Evolutionary conservation across 2,888 invertebrate genomes (phyloP).

Genomic region (Cerastis rubricosa): DNA sequence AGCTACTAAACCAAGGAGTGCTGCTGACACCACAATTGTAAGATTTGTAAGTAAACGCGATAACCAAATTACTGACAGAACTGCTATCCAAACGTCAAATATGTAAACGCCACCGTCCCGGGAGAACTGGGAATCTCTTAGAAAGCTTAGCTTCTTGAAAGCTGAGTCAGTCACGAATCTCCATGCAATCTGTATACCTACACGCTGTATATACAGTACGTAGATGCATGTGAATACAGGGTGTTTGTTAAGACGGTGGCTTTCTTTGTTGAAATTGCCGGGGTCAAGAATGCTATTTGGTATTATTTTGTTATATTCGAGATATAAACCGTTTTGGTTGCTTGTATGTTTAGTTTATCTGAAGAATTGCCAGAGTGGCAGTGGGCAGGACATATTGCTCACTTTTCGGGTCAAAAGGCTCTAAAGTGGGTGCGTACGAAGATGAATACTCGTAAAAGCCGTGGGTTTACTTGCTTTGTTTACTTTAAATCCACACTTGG

Average conservation of each 20-base stretch:
- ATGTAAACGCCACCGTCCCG: slow-evolving; percentile 17
- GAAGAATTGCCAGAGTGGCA: too few relatives aligned
- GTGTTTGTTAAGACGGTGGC: not conserved
- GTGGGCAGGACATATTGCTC: too few relatives aligned
- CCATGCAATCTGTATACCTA: slow-evolving; percentile 21
- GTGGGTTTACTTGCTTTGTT: too few relatives aligned
- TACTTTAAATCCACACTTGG: too few relatives aligned
- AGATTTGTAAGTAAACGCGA: slow-evolving; percentile 13
- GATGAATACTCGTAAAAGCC: too few relatives aligned
- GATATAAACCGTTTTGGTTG: too few relatives aligned
- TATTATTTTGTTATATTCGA: not conserved
- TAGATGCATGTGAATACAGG: slow-evolving; percentile 8
- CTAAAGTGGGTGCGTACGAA: too few relatives aligned
- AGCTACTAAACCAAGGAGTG: not conserved
- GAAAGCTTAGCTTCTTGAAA: not conserved
- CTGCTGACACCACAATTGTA: slow-evolving; percentile 12
- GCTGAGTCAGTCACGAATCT: slow-evolving; percentile 18
- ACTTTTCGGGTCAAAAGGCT: too few relatives aligned
- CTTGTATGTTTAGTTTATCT: not conserved
- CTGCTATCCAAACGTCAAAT: slow-evolving; percentile 4
- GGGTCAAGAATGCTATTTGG: not conserved
- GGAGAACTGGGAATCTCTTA: slow-evolving; percentile 1
- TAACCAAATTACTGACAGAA: slow-evolving; percentile 5
- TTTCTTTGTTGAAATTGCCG: not conserved
- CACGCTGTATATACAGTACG: slow-evolving; percentile 10